A percentile compares a stretch with the other conserved stretches of the same genome.
phyloP scores from a whole-genome alignment of 2,797 vertebrate species.

The Amazonetta brasiliensis region DNA sequence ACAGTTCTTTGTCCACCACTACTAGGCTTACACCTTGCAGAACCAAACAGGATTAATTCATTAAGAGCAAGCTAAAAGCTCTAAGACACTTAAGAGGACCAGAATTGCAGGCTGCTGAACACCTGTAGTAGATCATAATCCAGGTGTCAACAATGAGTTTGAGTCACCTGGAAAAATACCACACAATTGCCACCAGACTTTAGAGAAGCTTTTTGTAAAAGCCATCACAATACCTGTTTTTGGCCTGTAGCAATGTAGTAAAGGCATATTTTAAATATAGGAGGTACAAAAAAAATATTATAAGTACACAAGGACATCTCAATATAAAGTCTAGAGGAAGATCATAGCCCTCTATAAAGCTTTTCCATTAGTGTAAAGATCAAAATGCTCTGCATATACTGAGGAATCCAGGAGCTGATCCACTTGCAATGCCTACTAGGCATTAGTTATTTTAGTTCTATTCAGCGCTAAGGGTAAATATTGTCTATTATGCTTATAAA shows the following conservation, averaged over 20 bases:
- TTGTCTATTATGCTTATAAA: background rate
- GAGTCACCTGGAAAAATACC: background rate
- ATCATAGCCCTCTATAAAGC: background rate
- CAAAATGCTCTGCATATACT: background rate
- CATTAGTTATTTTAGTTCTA: background rate
- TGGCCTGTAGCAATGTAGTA: accelerated
- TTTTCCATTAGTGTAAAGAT: background rate
- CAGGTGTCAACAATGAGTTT: background rate
- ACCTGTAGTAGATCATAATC: background rate
- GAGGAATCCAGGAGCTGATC: background rate
- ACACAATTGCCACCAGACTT: background rate
- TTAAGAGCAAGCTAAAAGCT: background rate
- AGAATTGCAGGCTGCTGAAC: background rate
- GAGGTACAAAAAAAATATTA: background rate
- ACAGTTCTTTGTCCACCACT: background rate
- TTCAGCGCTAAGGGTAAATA: background rate
- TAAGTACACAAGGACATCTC: background rate
- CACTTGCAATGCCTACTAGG: background rate
- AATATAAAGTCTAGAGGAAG: background rate
- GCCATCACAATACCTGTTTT: background rate
- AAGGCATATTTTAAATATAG: background rate
- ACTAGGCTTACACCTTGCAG: background rate
- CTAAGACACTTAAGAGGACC: background rate
- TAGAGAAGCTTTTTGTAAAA: background rate
- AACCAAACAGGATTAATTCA: background rate